phyloP scores from a whole-genome alignment of 1,140 invertebrate species.

The Lasioglossum baleicum region DNA sequence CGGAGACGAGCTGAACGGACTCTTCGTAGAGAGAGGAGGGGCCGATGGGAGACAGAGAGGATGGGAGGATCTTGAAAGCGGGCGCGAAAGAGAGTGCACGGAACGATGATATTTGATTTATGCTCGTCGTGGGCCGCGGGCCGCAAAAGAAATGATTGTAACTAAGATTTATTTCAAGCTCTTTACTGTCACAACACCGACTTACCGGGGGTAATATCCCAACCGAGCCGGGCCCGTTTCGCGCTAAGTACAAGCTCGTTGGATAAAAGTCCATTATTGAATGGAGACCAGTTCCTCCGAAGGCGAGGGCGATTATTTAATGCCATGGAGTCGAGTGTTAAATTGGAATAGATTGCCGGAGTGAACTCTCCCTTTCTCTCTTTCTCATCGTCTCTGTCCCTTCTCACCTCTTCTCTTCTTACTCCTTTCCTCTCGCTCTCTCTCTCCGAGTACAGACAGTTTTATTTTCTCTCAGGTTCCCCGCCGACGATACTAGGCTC shows the following conservation, averaged over 20 bases:
- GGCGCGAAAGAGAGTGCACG: slow-evolving; percentile 40
- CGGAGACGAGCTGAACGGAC: slow-evolving; percentile 13
- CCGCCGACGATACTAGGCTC: no score
- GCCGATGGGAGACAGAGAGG: slow-evolving; percentile 33
- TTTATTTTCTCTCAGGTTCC: background rate
- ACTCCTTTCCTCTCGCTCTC: background rate
- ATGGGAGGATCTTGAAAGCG: slow-evolving; percentile 37
- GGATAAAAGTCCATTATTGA: slow-evolving; percentile 76
- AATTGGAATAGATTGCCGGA: slow-evolving; percentile 75
- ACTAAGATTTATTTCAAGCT: slow-evolving; percentile 77
- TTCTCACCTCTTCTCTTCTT: background rate
- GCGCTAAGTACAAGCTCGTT: slow-evolving; percentile 69
- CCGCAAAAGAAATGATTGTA: slow-evolving; percentile 75
- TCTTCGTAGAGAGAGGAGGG: slow-evolving; percentile 14
- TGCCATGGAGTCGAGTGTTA: slow-evolving; percentile 72
- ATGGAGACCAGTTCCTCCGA: slow-evolving; percentile 73
- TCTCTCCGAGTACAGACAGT: background rate
- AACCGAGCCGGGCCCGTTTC: slow-evolving; percentile 51
- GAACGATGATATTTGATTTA: slow-evolving; percentile 74
- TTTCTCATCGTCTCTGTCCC: slow-evolving; percentile 14
- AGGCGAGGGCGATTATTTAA: slow-evolving; percentile 75
- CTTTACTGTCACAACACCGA: slow-evolving; percentile 77
- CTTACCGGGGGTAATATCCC: slow-evolving; percentile 67
- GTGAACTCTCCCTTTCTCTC: slow-evolving; percentile 37
- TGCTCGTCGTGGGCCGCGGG: slow-evolving; percentile 69